Evolutionary conservation across 2,888 invertebrate species (phyloP), one percentile per base, ranked within the genome.

Genomic region (Drosophila stalkeri): DNA sequence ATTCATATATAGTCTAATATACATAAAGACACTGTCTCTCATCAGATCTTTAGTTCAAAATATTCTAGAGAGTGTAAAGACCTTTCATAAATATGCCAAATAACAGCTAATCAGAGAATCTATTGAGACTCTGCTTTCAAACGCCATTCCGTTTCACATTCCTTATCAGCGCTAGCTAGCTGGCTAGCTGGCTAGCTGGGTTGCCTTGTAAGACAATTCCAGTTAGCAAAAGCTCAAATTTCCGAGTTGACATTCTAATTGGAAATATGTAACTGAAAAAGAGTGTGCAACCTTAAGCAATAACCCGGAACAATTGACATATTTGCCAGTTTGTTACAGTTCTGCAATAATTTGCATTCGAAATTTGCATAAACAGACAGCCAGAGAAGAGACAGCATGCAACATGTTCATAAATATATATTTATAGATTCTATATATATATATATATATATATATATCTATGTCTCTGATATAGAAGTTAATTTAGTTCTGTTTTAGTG

Each of bases 291-390:
- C 49, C 62, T 75, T 75, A 59, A 14, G 46, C 49, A 41, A 51
- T 47, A 64, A 71, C 80, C 77, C 77, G 77, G 77, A 77, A 72
- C 71, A 76, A 14, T 66, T 64, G 54, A 23, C 52, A 63, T 51
- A 54, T 67, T 59, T 41, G 37, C 57, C 9, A 9, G 23, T 16
- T 46, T 77, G 56, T 43, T 46, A 68, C 57, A 76, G 69, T 65
- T 80, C 3, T 39, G 23, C 39, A 51, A 12, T 6, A 18, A 80
- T 75, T 79, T 61, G 66, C 65, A 77, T 80, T 20, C 2, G 23
- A 11, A 27, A 56, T 79, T 77, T 65, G 75, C 77, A 77, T 79
- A 69, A 51, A 31, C 43, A 16, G n/a, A 43, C 41, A 62, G 16
- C 49, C 12, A 39, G 62, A 35, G 41, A 59, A 44, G 51, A 37